Percentiles rank a stretch among this genome's conserved stretches.
These are phyloP conservation scores for Acanthornis magna DNA, from an alignment of 2,797 vertebrate species.

Conservation along the genomic window DNA sequence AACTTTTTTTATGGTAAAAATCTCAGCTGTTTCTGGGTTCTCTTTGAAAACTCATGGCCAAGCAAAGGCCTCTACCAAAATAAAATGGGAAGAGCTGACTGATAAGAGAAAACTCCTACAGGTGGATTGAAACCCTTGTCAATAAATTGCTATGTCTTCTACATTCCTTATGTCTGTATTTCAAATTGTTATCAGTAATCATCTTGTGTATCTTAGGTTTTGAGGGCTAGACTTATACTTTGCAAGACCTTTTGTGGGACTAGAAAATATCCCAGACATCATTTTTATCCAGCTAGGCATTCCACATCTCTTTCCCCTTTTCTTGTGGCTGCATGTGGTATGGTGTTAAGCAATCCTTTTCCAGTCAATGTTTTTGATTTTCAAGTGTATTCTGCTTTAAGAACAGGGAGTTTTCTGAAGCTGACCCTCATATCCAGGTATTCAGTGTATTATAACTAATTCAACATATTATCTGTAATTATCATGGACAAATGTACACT, in stretches of 20 bases:
- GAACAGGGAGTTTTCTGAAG: neutral
- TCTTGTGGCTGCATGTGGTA: neutral
- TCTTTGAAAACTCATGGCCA: neutral
- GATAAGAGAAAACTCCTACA: neutral
- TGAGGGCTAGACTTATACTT: neutral
- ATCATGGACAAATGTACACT: rapidly evolving
- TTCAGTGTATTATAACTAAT: neutral
- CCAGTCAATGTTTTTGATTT: neutral
- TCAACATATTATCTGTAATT: neutral
- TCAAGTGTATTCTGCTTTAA: neutral
- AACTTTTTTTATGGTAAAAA: neutral
- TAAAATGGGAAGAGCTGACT: neutral
- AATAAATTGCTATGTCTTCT: neutral
- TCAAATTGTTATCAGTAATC: neutral
- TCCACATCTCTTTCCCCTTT: neutral
- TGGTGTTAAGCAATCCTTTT: neutral
- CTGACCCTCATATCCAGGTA: neutral
- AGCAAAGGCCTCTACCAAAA: neutral
- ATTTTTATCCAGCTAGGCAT: neutral
- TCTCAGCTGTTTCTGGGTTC: neutral
- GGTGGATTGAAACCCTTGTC: neutral
- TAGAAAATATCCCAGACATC: neutral
- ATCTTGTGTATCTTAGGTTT: neutral
- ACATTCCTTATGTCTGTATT: neutral
- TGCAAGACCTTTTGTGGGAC: neutral